Evolutionary conservation across 2,113 vertebrate genomes (phyloP).

Genomic region (Paratilapia polleni): DNA sequence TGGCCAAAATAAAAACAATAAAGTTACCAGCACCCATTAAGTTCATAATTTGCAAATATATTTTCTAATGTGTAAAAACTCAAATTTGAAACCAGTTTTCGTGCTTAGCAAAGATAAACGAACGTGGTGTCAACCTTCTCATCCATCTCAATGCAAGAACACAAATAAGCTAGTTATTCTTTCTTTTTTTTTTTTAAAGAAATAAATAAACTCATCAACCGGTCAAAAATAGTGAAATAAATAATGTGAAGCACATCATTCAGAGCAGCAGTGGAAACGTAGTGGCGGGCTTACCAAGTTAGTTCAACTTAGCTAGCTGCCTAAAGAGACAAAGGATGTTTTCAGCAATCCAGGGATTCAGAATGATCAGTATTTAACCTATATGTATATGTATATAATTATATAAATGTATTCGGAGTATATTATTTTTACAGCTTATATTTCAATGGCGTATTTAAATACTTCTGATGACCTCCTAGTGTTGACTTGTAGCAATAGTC

Average conservation of each 20-base stretch:
- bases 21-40: too few species aligned
- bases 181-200: conserved; percentile 1
- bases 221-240: conserved; percentile 51
- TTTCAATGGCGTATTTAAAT: conserved; percentile 78
- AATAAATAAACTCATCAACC: conserved; percentile 41
- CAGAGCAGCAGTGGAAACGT: conserved; percentile 24
- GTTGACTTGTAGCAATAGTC: conserved; percentile 72
- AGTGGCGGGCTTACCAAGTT: conserved; percentile 22
- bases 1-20: not conserved
- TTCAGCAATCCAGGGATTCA: conserved; percentile 79
- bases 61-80: too few species aligned
- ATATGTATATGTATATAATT: conserved; percentile 75
- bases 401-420: conserved; percentile 76
- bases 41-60: too few species aligned
- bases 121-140: not conserved
- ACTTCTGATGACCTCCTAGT: conserved; percentile 75
- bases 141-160: not conserved
- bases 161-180: not conserved
- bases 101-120: not conserved
- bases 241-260: conserved; percentile 68
- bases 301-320: conserved; percentile 55
- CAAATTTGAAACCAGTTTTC: too few species aligned
- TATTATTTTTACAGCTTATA: conserved; percentile 77
- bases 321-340: conserved; percentile 60
- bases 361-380: conserved; percentile 84